Evolutionary conservation across 2,797 vertebrate genomes (phyloP).

Genomic region (Microchirus variegatus): DNA sequence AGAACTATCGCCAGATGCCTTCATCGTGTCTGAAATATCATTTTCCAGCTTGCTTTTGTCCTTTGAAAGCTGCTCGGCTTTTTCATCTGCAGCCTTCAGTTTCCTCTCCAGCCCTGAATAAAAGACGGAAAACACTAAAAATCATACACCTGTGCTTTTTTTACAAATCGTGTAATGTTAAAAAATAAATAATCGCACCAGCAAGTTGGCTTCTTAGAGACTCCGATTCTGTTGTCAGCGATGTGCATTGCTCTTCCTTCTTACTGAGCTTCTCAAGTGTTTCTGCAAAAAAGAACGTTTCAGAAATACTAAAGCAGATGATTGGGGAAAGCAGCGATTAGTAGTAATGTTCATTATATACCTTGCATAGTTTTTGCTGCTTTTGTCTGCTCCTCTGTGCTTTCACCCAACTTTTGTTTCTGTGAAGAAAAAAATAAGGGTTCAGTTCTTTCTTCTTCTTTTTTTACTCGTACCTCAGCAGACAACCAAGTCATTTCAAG

Average conservation of each 20-base stretch:
- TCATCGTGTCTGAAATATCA: conserved; percentile 92
- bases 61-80: conserved; percentile 84
- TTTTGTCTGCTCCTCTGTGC: conserved; percentile 83
- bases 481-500: no score
- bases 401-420: conserved; percentile 85
- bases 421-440: conserved; percentile 64
- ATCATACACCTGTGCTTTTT: not conserved
- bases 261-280: conserved; percentile 84
- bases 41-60: conserved; percentile 92
- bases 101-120: conserved; percentile 87
- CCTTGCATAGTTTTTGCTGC: conserved; percentile 90
- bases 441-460: no score
- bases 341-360: conserved; percentile 52
- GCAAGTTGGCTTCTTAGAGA: conserved; percentile 83
- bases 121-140: conserved; percentile 8
- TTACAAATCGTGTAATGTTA: not conserved
- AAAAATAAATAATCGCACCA: conserved; percentile 75
- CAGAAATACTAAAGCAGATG: not conserved
- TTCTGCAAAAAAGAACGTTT: conserved; percentile 78
- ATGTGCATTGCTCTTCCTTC: conserved; percentile 87
- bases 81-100: conserved; percentile 86
- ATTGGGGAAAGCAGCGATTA: not conserved
- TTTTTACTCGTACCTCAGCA: no score
- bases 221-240: conserved; percentile 84
- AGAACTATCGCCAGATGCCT: conserved; percentile 93